Percentiles rank a stretch among this genome's conserved stretches.
Conservation (phyloP, 2,888 invertebrate species). For the Coelogynopora nodosa region DNA sequence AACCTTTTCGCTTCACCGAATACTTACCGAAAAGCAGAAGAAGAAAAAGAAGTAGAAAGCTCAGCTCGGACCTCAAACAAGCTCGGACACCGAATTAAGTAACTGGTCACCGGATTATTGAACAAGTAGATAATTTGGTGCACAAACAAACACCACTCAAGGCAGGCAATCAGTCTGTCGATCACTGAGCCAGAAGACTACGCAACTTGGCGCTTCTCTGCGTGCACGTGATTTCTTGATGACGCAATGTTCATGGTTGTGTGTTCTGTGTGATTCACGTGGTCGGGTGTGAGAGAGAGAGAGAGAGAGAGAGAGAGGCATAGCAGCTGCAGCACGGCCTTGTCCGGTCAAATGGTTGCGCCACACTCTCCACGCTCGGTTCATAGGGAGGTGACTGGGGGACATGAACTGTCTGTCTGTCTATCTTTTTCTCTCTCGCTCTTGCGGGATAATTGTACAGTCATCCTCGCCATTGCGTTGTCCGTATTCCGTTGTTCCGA, state of each 20-base stretch:
- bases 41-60: too few relatives aligned
- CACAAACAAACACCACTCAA: too few relatives aligned
- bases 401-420: neutral
- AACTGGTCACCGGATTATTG: too few relatives aligned
- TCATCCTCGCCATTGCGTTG: neutral
- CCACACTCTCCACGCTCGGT: conserved; percentile 2
- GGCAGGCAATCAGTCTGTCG: too few relatives aligned
- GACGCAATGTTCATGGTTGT: neutral
- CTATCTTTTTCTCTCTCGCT: neutral
- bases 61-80: too few relatives aligned
- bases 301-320: neutral
- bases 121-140: too few relatives aligned
- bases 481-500: neutral
- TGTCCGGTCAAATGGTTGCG: conserved; percentile 25
- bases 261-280: neutral
- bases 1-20: too few relatives aligned
- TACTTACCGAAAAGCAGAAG: too few relatives aligned
- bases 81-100: too few relatives aligned
- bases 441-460: neutral
- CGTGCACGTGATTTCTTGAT: neutral
- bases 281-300: neutral
- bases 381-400: neutral
- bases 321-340: too few relatives aligned
- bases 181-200: too few relatives aligned
- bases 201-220: too few relatives aligned